Evolutionary conservation across 2,888 invertebrate species (phyloP), one percentile per base, ranked within the genome.

Genomic region (Drosophila prolongata): DNA sequence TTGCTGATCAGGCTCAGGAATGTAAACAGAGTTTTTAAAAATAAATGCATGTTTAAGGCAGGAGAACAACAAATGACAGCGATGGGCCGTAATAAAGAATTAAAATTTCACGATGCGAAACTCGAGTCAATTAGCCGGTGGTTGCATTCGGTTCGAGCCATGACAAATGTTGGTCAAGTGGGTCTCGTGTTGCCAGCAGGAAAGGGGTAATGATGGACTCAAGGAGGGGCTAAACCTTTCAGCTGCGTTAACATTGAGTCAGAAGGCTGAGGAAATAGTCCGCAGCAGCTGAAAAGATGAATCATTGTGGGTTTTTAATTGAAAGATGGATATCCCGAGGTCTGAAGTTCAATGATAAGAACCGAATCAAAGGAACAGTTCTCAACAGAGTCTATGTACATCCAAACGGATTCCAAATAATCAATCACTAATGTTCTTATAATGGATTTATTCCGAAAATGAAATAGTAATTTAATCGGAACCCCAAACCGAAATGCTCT

Each of bases 11-110:
- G 37, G 46, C 67, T 56, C 59, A 40, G 60, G 57, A 73, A 62
- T 76, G 85, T 81, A 87, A 81, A 85, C 82, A 81, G 66, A 69
- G 30, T 52, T 42, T 69, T 66, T 81, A 78, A 74, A 87, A 78
- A 87, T 87, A 81, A 85, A 75, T 54, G 43, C 62, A 59, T 57
- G 43, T 68, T 44, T 50, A 55, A 58, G 46, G 58, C 40, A 43
- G 34, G 44, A 50, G 43, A 46, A 49, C 27, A 40, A 58, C 14
- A 55, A 35, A 30, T 53, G 50, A 40, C 34, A 53, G 34, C 44
- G 55, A 57, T 13, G 59, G n/a, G 11, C 35, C 42, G 42, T 43
- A 61, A 60, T 54, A 53, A 50, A 56, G 57, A 69, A 69, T 69
- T 49, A 43, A 67, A 56, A 69, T 69, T 67, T 58, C 50, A 59